Conservation (phyloP, 2,797 vertebrate genomes). For the Trachops cirrhosus region DNA sequence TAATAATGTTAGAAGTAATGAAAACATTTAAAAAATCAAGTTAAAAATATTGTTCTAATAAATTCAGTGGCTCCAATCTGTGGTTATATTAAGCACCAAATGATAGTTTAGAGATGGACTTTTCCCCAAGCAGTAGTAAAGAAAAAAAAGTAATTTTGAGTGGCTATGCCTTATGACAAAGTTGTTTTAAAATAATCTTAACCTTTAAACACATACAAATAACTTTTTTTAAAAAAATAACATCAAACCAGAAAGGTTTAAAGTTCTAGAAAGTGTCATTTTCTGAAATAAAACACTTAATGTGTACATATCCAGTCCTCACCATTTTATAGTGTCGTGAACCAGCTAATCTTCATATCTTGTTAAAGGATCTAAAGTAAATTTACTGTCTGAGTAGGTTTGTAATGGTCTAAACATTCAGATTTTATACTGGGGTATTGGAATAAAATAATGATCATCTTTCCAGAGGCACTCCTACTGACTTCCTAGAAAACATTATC, state of each 20-base stretch:
- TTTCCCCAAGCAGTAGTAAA: constrained; percentile 16
- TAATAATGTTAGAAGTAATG: constrained; percentile 49
- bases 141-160: neutral
- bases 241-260: constrained; percentile 10
- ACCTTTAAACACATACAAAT: constrained; percentile 24
- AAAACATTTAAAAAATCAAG: constrained; percentile 24
- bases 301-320: neutral
- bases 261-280: neutral
- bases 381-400: constrained; percentile 28
- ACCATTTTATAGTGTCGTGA: neutral
- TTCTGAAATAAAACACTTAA: constrained; percentile 19
- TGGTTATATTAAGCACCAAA: neutral
- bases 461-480: constrained; percentile 30
- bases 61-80: constrained; percentile 24
- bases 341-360: constrained; percentile 23
- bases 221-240: neutral
- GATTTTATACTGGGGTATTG: constrained; percentile 2
- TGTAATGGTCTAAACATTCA: neutral
- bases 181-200: constrained; percentile 35
- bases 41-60: constrained; percentile 51
- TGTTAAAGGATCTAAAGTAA: neutral
- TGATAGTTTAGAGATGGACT: constrained; percentile 15
- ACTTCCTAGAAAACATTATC: constrained; percentile 47
- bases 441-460: constrained; percentile 2
- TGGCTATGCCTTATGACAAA: constrained; percentile 4